Base-by-base conservation (phyloP, 2,888 invertebrate species). In the Tethea ocularis region DNA sequence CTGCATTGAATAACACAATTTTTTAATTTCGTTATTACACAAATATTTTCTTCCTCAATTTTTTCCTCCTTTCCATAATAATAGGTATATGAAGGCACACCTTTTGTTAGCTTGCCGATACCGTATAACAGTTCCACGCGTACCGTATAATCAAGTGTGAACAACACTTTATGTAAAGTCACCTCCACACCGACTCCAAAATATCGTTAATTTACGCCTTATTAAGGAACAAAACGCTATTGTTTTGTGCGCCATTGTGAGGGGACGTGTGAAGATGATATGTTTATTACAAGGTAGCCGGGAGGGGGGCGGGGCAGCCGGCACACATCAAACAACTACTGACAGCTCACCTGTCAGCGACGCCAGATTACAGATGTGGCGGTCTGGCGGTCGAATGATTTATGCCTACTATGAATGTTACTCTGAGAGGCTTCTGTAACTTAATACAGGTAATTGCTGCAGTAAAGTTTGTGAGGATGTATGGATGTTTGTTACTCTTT, bases 211-310 rank as follows among this genome's bases (percentile, higher is more conserved):
- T 84, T 83, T 79, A 68, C 76, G 73, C 74, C 77, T 86, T 83
- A 86, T 86, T 85, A 85, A 75, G 68, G 82, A 68, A 80, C 78
- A 82, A 80, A 76, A 77, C 74, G 68, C 73, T 75, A 77, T 86
- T 84, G 84, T 86, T 84, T 84, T 80, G 80, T 62, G 63, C 63
- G 56, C 72, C 71, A 77, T 79, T 82, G 85, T 81, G 77, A 59
- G 66, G 67, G 68, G 59, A 57, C 51, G 54, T 54, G 46, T 57
- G 57, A 57, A 51, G 51, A 29, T 51, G 57, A 57, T 57, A 57
- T 57, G 46, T 57, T 57, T 57, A 57, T 57, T 57, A 57, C 51
- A 57, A 57, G 57, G 57, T 57, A 54, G 54, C 20, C 22, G 29
- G 53, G 54, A 33, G 54, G 52, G 29, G 54, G 46, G 46, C 38